Percentiles rank a stretch among this genome's conserved stretches.
Evolutionary conservation across 2,113 vertebrate genomes (phyloP).

Genomic region (Phylloscopus trochilus): DNA sequence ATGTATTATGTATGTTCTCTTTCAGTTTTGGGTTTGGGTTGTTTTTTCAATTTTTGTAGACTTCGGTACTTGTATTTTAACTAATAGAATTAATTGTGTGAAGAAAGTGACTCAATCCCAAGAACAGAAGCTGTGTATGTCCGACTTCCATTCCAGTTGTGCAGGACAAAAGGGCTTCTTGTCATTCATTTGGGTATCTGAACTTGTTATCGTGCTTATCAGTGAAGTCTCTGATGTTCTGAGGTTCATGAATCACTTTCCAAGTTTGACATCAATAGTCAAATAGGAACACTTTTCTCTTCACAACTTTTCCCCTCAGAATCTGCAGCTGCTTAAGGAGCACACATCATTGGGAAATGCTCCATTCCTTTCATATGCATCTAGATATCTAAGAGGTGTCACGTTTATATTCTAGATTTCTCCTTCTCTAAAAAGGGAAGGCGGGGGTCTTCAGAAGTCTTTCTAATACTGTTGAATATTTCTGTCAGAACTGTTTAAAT

Average conservation of each 20-base stretch:
- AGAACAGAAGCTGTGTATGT: background rate
- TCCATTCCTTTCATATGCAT: background rate
- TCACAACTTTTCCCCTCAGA: background rate
- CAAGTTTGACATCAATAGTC: background rate
- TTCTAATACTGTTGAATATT: background rate
- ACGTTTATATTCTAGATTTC: background rate
- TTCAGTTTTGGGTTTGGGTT: background rate
- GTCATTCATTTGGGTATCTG: background rate
- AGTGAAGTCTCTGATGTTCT: background rate
- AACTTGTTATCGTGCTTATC: background rate
- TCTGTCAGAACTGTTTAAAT: slow-evolving; percentile 12
- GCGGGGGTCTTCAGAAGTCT: background rate
- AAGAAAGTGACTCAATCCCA: background rate
- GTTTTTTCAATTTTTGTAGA: background rate
- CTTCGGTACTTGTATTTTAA: background rate
- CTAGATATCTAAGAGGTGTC: background rate
- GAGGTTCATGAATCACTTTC: background rate
- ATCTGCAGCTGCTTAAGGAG: background rate
- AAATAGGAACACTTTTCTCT: background rate
- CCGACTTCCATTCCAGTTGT: background rate
- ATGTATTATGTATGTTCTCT: background rate
- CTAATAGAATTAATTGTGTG: background rate
- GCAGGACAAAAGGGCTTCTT: background rate
- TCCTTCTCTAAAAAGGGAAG: background rate
- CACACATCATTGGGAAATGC: background rate